A percentile compares a stretch with the other conserved stretches of the same genome.
These are phyloP conservation scores for Tipula vernalis DNA, from an alignment of 2,888 invertebrate species.

Conservation along the genomic window DNA sequence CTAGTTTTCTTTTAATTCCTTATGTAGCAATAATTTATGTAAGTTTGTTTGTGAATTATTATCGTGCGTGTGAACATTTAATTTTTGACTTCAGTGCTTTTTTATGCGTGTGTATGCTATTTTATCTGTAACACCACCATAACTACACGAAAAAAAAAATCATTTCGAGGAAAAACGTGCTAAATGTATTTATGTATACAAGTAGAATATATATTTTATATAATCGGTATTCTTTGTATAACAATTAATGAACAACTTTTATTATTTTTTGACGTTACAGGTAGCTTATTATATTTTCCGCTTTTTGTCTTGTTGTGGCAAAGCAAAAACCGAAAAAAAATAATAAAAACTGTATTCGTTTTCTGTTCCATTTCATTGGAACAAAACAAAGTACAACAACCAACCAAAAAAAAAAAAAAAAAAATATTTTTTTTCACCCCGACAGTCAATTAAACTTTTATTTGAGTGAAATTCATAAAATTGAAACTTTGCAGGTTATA, in stretches of 20 bases:
- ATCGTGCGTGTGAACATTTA: neutral
- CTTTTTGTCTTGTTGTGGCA: neutral
- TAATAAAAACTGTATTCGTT: neutral
- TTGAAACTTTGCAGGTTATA: neutral
- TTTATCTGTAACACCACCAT: neutral
- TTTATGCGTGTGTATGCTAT: neutral
- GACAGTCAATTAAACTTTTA: neutral
- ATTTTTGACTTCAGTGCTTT: neutral
- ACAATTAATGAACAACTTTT: neutral
- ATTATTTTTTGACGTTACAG: neutral
- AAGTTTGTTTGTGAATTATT: neutral
- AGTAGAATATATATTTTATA: neutral
- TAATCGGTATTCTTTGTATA: neutral
- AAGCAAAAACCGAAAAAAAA: neutral
- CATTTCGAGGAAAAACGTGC: neutral
- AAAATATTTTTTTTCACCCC: neutral
- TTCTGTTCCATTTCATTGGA: neutral
- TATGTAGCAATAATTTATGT: neutral
- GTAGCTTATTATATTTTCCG: neutral
- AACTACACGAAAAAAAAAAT: neutral
- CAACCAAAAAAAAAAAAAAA: neutral
- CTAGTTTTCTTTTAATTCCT: neutral
- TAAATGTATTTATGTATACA: neutral
- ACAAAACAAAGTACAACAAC: neutral
- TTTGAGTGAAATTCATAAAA: neutral